Percentiles rank a stretch among this genome's conserved stretches.
These are phyloP conservation scores for Coluber constrictor DNA, from an alignment of 2,797 vertebrate genomes.

Conservation along the genomic window DNA sequence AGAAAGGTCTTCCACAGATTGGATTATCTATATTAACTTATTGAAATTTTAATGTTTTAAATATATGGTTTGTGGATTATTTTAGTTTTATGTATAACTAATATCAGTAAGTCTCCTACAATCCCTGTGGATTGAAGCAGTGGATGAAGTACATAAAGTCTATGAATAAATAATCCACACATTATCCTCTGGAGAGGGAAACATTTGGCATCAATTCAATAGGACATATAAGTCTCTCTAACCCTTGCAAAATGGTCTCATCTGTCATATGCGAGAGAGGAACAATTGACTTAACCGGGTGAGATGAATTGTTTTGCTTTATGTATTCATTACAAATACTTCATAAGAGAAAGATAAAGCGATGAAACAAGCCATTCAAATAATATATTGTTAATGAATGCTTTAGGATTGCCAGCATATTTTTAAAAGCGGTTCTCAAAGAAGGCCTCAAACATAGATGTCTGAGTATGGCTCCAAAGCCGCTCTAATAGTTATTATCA, in stretches of 20 bases:
- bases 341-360: not conserved
- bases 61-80: not conserved
- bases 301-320: not conserved
- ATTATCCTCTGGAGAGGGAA: not conserved
- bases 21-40: not conserved
- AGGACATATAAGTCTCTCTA: not conserved
- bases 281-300: not conserved
- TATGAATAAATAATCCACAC: not conserved
- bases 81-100: not conserved
- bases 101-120: not conserved
- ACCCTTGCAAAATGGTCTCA: not conserved
- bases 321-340: not conserved
- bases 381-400: not conserved
- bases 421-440: not conserved
- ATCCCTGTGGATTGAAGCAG: not conserved
- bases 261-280: not conserved
- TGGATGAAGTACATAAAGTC: not conserved
- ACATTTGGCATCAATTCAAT: not conserved
- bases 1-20: not conserved
- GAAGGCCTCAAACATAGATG: not conserved
- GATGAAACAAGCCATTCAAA: not conserved
- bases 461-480: not conserved
- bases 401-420: not conserved
- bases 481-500: not conserved
- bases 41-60: not conserved